phyloP scores from a whole-genome alignment of 2,888 invertebrate genomes.

The Camptogramma bilineatum region DNA sequence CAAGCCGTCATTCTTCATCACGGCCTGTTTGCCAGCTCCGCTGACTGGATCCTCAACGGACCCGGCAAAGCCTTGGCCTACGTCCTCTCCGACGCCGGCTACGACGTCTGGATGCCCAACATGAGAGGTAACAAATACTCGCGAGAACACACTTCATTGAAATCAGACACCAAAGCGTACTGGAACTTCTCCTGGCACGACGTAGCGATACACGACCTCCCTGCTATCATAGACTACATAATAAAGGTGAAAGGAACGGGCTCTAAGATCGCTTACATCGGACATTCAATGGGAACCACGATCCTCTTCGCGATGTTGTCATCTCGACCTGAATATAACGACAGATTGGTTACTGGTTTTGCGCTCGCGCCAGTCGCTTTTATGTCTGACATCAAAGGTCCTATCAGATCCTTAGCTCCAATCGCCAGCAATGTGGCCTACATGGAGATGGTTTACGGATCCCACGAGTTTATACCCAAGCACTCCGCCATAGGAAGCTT shows the following conservation, averaged over 20 bases:
- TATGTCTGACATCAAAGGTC: constrained; percentile 87
- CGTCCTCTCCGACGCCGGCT: constrained; percentile 88
- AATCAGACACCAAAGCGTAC: constrained; percentile 85
- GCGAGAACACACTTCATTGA: constrained; percentile 85
- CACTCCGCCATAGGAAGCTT: constrained; percentile 84
- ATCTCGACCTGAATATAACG: constrained; percentile 87
- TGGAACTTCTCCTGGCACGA: constrained; percentile 95
- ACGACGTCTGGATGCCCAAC: constrained; percentile 94
- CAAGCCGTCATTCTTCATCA: constrained; percentile 90
- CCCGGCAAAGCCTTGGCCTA: constrained; percentile 88
- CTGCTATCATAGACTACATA: constrained; percentile 91
- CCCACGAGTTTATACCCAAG: constrained; percentile 90
- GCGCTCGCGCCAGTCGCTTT: constrained; percentile 89
- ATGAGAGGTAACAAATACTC: constrained; percentile 92
- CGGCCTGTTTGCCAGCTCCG: constrained; percentile 91
- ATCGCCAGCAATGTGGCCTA: constrained; percentile 85
- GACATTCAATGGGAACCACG: constrained; percentile 96
- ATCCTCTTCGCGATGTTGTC: constrained; percentile 90
- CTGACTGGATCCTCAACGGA: constrained; percentile 91
- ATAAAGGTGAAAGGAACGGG: constrained; percentile 60
- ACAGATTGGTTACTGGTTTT: constrained; percentile 87
- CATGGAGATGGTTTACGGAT: constrained; percentile 87
- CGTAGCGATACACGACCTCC: constrained; percentile 94
- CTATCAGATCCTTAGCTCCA: constrained; percentile 88
- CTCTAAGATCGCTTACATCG: constrained; percentile 88